Percentiles rank a stretch among this genome's conserved stretches.
These are phyloP conservation scores for Brachionus manjavacas DNA, from an alignment of 1,140 invertebrate species.

Conservation along the genomic window DNA sequence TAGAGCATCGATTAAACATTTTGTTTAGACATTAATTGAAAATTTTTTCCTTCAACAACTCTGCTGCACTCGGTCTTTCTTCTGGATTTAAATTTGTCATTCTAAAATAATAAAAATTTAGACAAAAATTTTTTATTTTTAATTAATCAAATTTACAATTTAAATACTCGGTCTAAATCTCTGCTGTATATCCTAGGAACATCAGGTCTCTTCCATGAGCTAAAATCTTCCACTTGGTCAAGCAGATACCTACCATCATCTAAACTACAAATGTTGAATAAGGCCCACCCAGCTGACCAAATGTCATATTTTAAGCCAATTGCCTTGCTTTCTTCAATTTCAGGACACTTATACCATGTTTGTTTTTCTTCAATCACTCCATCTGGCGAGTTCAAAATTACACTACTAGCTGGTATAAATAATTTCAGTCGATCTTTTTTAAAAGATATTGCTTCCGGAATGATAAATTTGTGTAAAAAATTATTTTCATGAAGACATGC, in stretches of 20 bases:
- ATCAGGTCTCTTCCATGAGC: constrained; percentile 23
- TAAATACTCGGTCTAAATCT: constrained; percentile 9
- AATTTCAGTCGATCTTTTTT: constrained; percentile 17
- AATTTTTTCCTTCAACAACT: constrained; percentile 20
- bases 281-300: constrained; percentile 36
- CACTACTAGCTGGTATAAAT: constrained; percentile 32
- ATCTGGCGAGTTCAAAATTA: not conserved
- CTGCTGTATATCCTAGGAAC: constrained; percentile 17
- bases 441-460: constrained; percentile 28
- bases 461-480: constrained; percentile 32
- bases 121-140: not conserved
- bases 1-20: not conserved
- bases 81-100: constrained; percentile 25
- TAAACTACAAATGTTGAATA: constrained; percentile 23
- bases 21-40: not conserved
- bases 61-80: not conserved
- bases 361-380: not conserved
- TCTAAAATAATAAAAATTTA: not conserved
- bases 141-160: not conserved
- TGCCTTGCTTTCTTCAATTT: not conserved
- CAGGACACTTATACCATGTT: constrained; percentile 41
- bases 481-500: constrained; percentile 28
- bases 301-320: constrained; percentile 41
- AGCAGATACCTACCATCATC: constrained; percentile 34
- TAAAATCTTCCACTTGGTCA: constrained; percentile 1